Evolutionary conservation across 2,113 vertebrate species (phyloP), one percentile per base, ranked within the genome.

Genomic region (Aegotheles bennettii): DNA sequence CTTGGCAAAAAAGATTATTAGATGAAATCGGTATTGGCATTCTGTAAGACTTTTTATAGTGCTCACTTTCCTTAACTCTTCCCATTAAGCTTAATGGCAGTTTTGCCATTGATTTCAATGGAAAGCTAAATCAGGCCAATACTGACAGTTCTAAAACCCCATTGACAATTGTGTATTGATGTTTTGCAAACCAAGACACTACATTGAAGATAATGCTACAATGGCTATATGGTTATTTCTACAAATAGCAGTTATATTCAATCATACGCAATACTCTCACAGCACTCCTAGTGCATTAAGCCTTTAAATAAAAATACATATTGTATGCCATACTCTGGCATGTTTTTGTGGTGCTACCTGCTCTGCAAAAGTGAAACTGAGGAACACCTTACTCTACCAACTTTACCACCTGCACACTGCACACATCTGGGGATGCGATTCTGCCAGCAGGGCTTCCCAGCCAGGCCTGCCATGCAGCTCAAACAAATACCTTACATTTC

Each of bases 401-500:
- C 50, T 68, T 51, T 73, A 68, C 4, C 11, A 38, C 8, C n/a
- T 20, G 17, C 11, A 47, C 0, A 0, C 4, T 18, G 13, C 11
- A 43, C 0, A 0, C 3, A 13, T 11, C 31, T 45, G 20, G 25
- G 9, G 24, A 60, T 42, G 19, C 9, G 56, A 9, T 64, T 79
- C 47, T 84, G 31, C 19, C 26, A 84, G 54, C 29, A 51, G 78
- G 29, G 25, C 25, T 76, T 56, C 47, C 29, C 67, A 76, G 51
- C 11, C 38, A 78, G 21, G 11, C 26, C 29, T 26, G 9, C 20
- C 35, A 50, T 2, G 17, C 5, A 14, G 24, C n/a, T 64, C 53
- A 56, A 21, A 73, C 16, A 73, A 31, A 43, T 16, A 50, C 13
- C 5, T 67, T 9, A 40, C 3, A 29, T 4, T 60, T 76, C 42